phyloP scores from a whole-genome alignment of 2,888 invertebrate species.

The Nomada fucata region DNA sequence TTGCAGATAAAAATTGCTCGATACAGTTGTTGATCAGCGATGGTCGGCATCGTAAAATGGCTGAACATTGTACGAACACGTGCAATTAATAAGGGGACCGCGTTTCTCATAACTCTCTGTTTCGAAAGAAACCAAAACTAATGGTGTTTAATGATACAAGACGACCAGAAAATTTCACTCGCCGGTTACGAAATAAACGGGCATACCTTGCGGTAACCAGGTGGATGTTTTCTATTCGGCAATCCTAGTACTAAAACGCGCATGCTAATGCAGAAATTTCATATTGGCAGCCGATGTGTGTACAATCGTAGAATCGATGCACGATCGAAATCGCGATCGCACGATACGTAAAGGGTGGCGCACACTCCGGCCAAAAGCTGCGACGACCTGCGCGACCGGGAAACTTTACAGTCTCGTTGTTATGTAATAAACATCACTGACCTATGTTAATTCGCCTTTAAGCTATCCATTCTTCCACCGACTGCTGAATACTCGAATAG shows the following conservation, averaged over 20 bases:
- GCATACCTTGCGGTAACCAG: constrained; percentile 6
- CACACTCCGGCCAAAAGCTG: too few species aligned
- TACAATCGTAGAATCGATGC: constrained; percentile 4
- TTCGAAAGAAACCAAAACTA: constrained; percentile 13
- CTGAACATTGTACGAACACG: not conserved
- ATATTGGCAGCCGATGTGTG: constrained; percentile 2
- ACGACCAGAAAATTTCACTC: constrained; percentile 47
- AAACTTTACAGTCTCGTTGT: constrained; percentile 5
- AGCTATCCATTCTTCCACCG: constrained; percentile 28
- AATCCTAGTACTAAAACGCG: constrained; percentile 30
- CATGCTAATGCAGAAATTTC: constrained; percentile 11
- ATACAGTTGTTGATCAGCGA: not conserved
- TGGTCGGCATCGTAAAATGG: not conserved
- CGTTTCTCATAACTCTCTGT: not conserved
- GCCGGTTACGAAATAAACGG: constrained; percentile 38
- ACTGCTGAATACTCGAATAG: constrained; percentile 38
- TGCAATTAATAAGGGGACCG: not conserved
- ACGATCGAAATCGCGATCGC: not conserved
- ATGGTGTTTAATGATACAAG: constrained; percentile 42
- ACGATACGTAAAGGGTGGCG: not conserved
- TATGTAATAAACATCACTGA: constrained; percentile 53
- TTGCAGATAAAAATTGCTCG: too few species aligned
- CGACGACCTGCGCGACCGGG: not conserved
- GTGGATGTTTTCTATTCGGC: constrained; percentile 30
- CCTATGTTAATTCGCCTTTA: constrained; percentile 55